Evolutionary conservation across 2,797 vertebrate genomes (phyloP).

Genomic region (Microtus agrestis): DNA sequence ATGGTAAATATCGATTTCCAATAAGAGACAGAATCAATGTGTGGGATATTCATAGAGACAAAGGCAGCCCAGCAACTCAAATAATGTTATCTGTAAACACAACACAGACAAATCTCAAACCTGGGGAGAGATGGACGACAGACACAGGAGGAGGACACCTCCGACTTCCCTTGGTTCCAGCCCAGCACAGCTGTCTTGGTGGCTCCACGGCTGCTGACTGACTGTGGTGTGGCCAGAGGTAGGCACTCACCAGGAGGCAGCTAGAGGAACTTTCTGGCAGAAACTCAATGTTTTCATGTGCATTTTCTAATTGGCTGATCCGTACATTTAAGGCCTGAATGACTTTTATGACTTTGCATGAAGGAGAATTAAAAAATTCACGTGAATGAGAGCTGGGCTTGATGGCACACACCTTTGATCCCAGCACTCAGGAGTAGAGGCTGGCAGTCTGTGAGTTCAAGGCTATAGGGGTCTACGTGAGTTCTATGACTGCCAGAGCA

Average conservation of each 20-base stretch:
- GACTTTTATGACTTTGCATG: neutral
- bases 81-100: neutral
- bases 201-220: neutral
- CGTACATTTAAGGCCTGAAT: neutral
- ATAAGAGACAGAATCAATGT: neutral
- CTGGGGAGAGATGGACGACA: neutral
- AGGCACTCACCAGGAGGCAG: neutral
- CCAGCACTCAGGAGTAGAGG: neutral
- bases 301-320: neutral
- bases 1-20: neutral
- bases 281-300: neutral
- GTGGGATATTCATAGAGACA: neutral
- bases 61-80: neutral
- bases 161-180: neutral
- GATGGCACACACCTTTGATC: neutral
- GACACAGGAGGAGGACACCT: neutral
- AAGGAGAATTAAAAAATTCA: neutral
- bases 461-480: too few species aligned
- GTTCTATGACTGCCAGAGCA: neutral
- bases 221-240: fast-evolving
- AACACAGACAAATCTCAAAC: neutral
- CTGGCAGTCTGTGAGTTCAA: neutral
- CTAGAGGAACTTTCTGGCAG: neutral
- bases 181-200: neutral
- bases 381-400: neutral